Evolutionary conservation across 2,888 invertebrate genomes (phyloP), one percentile per base, ranked within the genome.

Genomic region (Zeuzera pyrina): DNA sequence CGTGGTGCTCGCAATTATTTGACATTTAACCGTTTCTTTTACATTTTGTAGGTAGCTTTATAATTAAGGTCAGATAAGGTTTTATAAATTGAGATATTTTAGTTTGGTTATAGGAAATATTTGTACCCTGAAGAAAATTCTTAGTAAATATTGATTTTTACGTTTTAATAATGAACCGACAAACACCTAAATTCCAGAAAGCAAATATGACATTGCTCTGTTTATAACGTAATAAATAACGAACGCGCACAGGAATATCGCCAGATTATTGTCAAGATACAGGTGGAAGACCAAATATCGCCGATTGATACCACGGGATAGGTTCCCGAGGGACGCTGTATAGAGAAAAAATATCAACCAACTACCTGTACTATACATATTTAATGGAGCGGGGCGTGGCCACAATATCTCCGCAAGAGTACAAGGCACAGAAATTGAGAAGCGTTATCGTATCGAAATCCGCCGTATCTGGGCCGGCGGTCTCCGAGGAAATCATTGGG

Each of bases 401-500:
- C 55, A 69, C 63, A 68, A 64, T 68, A 67, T 67, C 62, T 61
- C 54, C 49, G 47, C n/a, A n/a, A n/a, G n/a, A 53, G 56, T 61
- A 72, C 69, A 60, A 63, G 61, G 57, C 65, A 57, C 64, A 72
- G 72, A 73, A 77, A 78, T 78, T 71, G 76, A 71, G 72, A 70
- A 68, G 66, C 72, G 77, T 72, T 83, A 84, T 83, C 83, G 76
- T 78, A 81, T 79, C 76, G 79, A 76, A 81, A 81, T 78, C 78
- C 76, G 59, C 62, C 65, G 76, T 79, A 83, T 84, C 83, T 74
- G 71, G 78, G 71, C 70, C 73, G 77, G 70, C 70, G 77, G 87
- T 89, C 89, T 89, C 89, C 69, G 85, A 89, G 89, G 89, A 89
- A 89, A 89, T 89, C 89, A 89, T 88, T 87, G 88, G 87, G 86